These are phyloP conservation scores for Drosophila nannoptera DNA, from an alignment of 1,140 invertebrate species.

Conservation along the genomic window DNA sequence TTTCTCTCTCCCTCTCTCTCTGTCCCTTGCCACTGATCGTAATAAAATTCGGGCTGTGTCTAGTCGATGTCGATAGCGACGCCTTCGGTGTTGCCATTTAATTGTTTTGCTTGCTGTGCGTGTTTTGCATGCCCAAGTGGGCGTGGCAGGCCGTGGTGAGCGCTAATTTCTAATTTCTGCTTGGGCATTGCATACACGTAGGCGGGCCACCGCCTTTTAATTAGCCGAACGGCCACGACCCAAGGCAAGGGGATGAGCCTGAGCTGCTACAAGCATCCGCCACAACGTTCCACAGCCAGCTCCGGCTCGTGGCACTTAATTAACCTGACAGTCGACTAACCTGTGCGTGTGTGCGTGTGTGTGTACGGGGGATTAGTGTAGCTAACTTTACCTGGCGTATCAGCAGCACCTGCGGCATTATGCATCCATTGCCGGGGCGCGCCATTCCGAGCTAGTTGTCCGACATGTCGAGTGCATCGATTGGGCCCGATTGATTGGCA, in stretches of 20 bases:
- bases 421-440: constrained; percentile 6
- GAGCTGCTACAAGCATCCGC: not conserved
- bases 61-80: not conserved
- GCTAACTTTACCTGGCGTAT: not conserved
- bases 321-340: constrained; percentile 37
- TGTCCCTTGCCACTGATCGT: not conserved
- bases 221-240: constrained; percentile 44
- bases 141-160: constrained; percentile 7
- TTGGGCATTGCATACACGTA: constrained; percentile 66
- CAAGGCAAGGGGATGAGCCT: not conserved
- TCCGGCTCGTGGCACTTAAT: constrained; percentile 49
- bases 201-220: constrained; percentile 61
- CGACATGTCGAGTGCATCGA: no score
- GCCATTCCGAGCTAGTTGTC: no score
- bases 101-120: constrained; percentile 65
- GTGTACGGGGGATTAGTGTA: constrained; percentile 7
- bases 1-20: no score
- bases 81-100: constrained; percentile 51
- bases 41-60: constrained; percentile 31
- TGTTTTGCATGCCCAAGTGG: constrained; percentile 64
- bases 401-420: constrained; percentile 15
- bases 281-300: constrained; percentile 10
- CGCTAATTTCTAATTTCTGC: constrained; percentile 49
- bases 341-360: not conserved
- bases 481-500: no score